phyloP scores from a whole-genome alignment of 2,113 vertebrate genomes.

The Engraulis encrasicolus region DNA sequence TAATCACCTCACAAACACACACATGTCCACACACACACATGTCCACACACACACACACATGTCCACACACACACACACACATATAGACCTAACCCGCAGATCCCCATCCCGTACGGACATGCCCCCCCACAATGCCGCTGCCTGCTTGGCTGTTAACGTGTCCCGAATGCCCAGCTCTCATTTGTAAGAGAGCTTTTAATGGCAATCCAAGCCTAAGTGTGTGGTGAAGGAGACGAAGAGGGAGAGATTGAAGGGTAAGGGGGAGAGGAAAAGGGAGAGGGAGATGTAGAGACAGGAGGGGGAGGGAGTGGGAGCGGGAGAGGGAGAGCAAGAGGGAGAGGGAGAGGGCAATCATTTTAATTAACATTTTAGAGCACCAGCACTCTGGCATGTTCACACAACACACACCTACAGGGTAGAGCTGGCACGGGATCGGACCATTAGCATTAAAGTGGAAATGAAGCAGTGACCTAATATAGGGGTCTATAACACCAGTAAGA shows the following conservation, averaged over 20 bases:
- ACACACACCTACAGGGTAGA: neutral
- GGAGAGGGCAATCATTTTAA: slow-evolving; percentile 35
- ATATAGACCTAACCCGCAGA: too few species aligned
- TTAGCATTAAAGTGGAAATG: neutral
- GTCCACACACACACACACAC: neutral
- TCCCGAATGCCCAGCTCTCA: neutral
- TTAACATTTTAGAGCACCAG: slow-evolving; percentile 2
- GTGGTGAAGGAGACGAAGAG: slow-evolving; percentile 10
- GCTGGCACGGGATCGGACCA: neutral
- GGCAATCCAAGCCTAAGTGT: neutral
- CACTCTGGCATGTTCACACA: slow-evolving; percentile 8
- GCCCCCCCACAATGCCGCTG: neutral
- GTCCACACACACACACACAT: too few species aligned
- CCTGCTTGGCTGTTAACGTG: neutral
- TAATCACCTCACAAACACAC: slow-evolving; percentile 20
- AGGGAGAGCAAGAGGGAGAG: too few species aligned
- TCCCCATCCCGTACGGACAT: neutral
- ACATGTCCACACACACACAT: too few species aligned
- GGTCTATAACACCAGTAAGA: too few species aligned
- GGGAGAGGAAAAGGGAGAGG: too few species aligned
- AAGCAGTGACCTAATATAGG: neutral
- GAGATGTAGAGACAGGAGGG: too few species aligned
- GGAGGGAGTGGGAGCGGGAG: too few species aligned
- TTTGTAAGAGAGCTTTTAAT: slow-evolving; percentile 16
- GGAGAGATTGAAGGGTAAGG: too few species aligned